Conservation (phyloP, 2,888 invertebrate genomes). For the Euphydryas editha region DNA sequence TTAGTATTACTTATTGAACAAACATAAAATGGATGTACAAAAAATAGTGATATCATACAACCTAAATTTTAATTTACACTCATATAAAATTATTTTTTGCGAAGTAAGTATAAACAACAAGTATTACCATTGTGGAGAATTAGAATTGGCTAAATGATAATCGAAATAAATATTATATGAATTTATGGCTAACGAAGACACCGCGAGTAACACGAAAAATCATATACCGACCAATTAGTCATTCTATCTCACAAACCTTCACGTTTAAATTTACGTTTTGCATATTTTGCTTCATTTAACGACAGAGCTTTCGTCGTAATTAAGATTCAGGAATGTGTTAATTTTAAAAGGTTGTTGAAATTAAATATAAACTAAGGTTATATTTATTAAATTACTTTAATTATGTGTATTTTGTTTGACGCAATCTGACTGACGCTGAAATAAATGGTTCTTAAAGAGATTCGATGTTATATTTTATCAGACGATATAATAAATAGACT, state of each 20-base stretch:
- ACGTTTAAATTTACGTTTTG: constrained; percentile 9
- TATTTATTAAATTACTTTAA: not conserved
- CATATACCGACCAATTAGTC: constrained; percentile 1
- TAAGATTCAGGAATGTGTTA: constrained; percentile 1
- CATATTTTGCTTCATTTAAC: constrained; percentile 12
- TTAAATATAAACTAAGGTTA: not conserved
- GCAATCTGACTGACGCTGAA: not conserved
- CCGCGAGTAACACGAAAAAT: not conserved
- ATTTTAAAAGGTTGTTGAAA: constrained; percentile 3
- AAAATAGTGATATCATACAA: no score
- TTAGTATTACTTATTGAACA: no score
- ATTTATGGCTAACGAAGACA: not conserved
- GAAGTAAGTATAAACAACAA: no score
- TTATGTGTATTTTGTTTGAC: not conserved
- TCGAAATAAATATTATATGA: not conserved
- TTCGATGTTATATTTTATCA: not conserved
- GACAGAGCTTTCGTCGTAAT: not conserved
- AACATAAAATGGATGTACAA: no score
- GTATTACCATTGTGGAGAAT: no score
- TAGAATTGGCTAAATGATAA: not conserved
- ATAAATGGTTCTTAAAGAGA: not conserved
- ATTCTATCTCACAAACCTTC: not conserved
- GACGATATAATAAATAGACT: not conserved
- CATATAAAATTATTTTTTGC: no score
- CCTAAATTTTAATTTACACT: not conserved